Conservation (phyloP, 2,888 invertebrate species). For the Tenthredo scrophulariae region DNA sequence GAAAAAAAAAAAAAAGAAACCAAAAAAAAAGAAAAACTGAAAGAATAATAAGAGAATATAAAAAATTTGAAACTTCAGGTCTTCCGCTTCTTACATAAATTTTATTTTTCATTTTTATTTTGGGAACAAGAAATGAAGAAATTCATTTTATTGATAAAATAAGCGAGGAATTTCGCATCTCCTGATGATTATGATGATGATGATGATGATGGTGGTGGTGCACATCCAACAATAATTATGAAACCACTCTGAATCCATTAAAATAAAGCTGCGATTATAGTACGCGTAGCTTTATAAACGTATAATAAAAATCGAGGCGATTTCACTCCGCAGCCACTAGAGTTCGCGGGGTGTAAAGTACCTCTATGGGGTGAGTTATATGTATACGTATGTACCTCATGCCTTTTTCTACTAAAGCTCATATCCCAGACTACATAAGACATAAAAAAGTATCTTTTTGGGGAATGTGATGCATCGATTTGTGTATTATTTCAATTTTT, state of each 20-base stretch:
- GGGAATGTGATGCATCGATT: not conserved
- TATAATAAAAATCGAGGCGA: not conserved
- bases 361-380: not conserved
- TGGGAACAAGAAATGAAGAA: no score
- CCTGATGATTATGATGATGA: not conserved
- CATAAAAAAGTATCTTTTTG: not conserved
- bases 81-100: not conserved
- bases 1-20: not conserved
- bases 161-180: not conserved
- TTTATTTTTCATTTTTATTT: no score
- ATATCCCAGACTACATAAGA: not conserved
- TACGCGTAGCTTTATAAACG: no score
- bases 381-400: not conserved
- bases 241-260: slow-evolving; percentile 32
- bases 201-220: not conserved
- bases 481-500: not conserved
- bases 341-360: not conserved
- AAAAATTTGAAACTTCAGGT: not conserved
- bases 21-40: not conserved
- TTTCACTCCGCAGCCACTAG: slow-evolving; percentile 10
- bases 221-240: not conserved
- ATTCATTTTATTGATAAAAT: not conserved
- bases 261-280: not conserved
- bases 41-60: not conserved
- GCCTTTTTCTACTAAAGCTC: not conserved